Evolutionary conservation across 2,888 invertebrate species (phyloP).

Genomic region (Eubasilissa splendida): DNA sequence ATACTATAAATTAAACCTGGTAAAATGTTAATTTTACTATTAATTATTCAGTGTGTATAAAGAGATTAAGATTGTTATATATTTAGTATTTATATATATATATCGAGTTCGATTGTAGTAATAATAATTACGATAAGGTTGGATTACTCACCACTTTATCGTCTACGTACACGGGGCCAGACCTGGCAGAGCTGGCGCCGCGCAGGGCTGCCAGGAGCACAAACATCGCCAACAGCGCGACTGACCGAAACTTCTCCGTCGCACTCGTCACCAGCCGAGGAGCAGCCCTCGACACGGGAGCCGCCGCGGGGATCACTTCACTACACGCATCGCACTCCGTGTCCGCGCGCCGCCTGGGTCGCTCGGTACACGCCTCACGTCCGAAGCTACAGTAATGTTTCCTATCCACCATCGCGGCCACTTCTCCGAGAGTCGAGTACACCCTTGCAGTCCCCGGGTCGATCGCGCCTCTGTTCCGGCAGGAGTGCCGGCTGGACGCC

Average conservation of each 20-base stretch:
- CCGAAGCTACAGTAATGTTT: constrained; percentile 27
- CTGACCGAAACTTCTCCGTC: constrained; percentile 10
- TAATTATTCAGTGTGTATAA: too few relatives aligned
- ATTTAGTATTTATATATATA: too few relatives aligned
- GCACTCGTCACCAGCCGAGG: neutral
- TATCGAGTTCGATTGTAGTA: too few relatives aligned
- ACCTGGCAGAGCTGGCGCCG: constrained; percentile 17
- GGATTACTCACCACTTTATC: constrained; percentile 40
- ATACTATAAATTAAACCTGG: too few relatives aligned
- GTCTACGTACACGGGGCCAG: constrained; percentile 28
- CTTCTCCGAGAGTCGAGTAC: constrained; percentile 3
- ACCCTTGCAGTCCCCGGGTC: constrained; percentile 21
- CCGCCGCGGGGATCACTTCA: constrained; percentile 31
- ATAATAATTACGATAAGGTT: too few relatives aligned
- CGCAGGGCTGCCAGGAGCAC: constrained; percentile 17
- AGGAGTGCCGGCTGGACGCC: neutral
- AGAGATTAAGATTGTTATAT: too few relatives aligned
- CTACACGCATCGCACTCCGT: constrained; percentile 8
- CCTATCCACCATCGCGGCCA: constrained; percentile 19
- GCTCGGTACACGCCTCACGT: constrained; percentile 23
- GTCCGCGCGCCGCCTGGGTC: constrained; percentile 30
- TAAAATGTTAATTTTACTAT: too few relatives aligned
- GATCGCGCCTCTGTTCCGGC: constrained; percentile 10
- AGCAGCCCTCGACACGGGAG: constrained; percentile 26
- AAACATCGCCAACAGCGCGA: constrained; percentile 4